phyloP scores from a whole-genome alignment of 2,113 vertebrate species.

The Vidua macroura region DNA sequence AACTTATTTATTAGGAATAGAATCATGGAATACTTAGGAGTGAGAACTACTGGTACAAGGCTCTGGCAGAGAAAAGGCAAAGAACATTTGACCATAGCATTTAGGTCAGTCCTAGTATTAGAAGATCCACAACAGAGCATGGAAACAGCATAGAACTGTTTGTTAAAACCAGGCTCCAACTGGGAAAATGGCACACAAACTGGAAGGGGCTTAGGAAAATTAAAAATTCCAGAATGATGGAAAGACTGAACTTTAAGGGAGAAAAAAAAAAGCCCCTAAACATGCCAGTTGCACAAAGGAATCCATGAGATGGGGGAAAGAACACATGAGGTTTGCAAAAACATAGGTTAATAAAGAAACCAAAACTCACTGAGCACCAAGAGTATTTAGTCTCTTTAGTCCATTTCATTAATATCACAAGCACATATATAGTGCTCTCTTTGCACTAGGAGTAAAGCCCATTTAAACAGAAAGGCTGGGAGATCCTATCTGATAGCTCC shows the following conservation, averaged over 20 bases:
- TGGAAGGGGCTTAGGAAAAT: background rate
- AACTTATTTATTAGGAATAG: background rate
- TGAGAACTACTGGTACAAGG: background rate
- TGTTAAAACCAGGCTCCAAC: background rate
- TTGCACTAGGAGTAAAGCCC: background rate
- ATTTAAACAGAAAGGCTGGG: background rate
- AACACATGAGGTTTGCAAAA: background rate
- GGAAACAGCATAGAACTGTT: accelerated
- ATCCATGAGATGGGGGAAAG: background rate
- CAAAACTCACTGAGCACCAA: background rate
- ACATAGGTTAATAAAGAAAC: background rate
- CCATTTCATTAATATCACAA: background rate
- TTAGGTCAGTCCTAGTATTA: background rate
- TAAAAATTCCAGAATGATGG: background rate
- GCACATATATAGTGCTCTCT: background rate
- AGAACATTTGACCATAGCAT: background rate
- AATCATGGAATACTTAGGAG: background rate
- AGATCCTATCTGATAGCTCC: background rate
- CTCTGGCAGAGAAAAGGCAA: background rate
- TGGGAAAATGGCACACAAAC: background rate
- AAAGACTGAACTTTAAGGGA: background rate
- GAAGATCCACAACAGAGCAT: background rate
- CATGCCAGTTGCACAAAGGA: background rate
- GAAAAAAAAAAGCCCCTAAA: background rate
- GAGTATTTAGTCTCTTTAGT: background rate